Percentiles rank a stretch among this genome's conserved stretches.
These are phyloP conservation scores for Tricholauxania praeusta DNA, from an alignment of 2,888 invertebrate genomes.

Conservation along the genomic window DNA sequence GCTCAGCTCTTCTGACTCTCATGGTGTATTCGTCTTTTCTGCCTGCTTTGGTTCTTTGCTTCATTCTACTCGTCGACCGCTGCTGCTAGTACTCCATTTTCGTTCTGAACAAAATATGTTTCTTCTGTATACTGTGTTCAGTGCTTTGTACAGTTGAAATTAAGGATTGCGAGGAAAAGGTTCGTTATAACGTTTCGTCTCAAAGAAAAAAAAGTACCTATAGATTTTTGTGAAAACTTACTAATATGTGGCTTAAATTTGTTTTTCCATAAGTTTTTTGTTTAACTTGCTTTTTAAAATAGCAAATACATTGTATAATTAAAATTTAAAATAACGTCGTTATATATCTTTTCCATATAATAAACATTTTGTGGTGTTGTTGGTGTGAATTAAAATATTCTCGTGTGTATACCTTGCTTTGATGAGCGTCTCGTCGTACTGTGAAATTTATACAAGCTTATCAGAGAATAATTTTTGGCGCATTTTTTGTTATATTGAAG, in stretches of 20 bases:
- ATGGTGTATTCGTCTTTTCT: no score
- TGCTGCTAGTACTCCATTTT: slow-evolving; percentile 10
- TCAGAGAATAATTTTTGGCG: slow-evolving; percentile 9
- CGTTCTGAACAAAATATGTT: slow-evolving; percentile 45
- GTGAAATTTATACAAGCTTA: no score
- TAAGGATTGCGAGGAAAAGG: slow-evolving; percentile 56
- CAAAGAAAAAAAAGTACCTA: slow-evolving; percentile 26
- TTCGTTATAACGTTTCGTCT: slow-evolving; percentile 49
- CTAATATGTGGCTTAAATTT: background rate
- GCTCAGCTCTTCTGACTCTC: no score
- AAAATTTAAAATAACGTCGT: background rate
- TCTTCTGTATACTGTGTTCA: slow-evolving; percentile 33
- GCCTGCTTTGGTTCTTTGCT: no score
- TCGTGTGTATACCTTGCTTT: no score
- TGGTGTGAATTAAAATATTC: no score
- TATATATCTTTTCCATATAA: no score
- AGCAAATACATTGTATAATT: background rate
- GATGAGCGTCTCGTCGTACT: no score
- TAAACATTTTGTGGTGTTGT: no score
- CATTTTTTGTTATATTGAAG: slow-evolving; percentile 1
- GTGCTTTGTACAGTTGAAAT: slow-evolving; percentile 59
- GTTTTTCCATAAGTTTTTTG: background rate
- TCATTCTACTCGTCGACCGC: no score
- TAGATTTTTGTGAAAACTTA: slow-evolving; percentile 20
- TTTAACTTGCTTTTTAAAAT: background rate